A percentile compares a stretch with the other conserved stretches of the same genome.
Conservation (phyloP, 2,113 vertebrate genomes). For the Arenaria interpres region DNA sequence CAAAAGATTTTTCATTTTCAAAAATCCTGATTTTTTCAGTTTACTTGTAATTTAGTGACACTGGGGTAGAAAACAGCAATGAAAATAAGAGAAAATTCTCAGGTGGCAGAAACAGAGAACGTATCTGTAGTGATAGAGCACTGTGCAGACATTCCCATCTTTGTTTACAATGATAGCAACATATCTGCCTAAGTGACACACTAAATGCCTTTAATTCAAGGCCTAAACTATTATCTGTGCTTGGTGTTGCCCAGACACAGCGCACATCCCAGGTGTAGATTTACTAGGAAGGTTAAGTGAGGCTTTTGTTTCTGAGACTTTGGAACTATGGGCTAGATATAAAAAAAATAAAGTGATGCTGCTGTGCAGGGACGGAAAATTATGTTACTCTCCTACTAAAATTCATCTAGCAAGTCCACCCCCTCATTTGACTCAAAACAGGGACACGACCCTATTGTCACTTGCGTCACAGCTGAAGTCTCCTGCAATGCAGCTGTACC, state of each 20-base stretch:
- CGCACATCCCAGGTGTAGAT: not conserved
- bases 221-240: not conserved
- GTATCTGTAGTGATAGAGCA: rapidly evolving
- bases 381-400: not conserved
- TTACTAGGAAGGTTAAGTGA: not conserved
- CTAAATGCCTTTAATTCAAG: not conserved
- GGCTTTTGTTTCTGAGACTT: not conserved
- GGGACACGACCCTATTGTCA: not conserved
- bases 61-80: not conserved
- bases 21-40: not conserved
- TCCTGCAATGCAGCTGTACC: not conserved
- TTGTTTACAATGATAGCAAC: not conserved
- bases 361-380: not conserved
- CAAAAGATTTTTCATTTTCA: not conserved
- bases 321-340: not conserved
- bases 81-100: not conserved
- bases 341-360: not conserved
- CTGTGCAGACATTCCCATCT: not conserved
- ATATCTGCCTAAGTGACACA: not conserved
- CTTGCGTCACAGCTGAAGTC: not conserved
- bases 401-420: not conserved
- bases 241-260: not conserved
- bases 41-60: not conserved
- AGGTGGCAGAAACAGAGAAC: not conserved
- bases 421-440: not conserved